Evolutionary conservation across 2,888 invertebrate species (phyloP), one percentile per base, ranked within the genome.

Genomic region (Harpagoxenus sublaevis): DNA sequence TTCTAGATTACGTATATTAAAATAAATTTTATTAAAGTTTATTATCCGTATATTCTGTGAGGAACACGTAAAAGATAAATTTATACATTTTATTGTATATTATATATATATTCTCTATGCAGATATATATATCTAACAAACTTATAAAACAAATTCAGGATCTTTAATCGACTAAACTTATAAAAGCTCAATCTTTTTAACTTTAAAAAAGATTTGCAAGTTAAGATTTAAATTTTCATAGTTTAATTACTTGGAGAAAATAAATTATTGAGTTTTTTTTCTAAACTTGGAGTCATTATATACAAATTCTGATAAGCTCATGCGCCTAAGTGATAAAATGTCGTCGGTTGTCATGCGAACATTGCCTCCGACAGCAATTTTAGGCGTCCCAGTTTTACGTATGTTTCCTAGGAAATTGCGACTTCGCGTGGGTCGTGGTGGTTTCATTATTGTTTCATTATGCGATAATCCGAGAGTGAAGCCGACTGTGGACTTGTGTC

Each of bases 371-470:
- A 55, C 23, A 12, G 12, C 39, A 15, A 68, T n/a, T 31, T 78
- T 78, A 39, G 31, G 5, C 15, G 42, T 15, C 10, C 78, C 53
- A 77, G 42, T 78, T 66, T 78, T 78, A n/a, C 42, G 42, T 68
- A 68, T 6, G 31, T 55, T 70, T n/a, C 9, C 55, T 55, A 42
- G 42, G 18, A 78, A 78, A 78, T 70, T 55, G 12, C 31, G n/a
- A 55, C 3, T 62, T 70, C 12, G 78, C 70, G 68, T 78, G 70
- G n/a, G 55, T 70, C 42, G 42, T 42, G n/a, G 55, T 70, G 31
- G 42, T 42, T 78, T 78, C 12, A 78, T 68, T 78, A 78, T 78
- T 68, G 31, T 68, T 70, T 78, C n/a, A 68, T 78, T 68, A 57
- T 78, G 31, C 23, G 42, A 78, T 78, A 78, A 78, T 78, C 55